Conservation (phyloP, 2,797 vertebrate species). For the Petrocephalus sullivani region DNA sequence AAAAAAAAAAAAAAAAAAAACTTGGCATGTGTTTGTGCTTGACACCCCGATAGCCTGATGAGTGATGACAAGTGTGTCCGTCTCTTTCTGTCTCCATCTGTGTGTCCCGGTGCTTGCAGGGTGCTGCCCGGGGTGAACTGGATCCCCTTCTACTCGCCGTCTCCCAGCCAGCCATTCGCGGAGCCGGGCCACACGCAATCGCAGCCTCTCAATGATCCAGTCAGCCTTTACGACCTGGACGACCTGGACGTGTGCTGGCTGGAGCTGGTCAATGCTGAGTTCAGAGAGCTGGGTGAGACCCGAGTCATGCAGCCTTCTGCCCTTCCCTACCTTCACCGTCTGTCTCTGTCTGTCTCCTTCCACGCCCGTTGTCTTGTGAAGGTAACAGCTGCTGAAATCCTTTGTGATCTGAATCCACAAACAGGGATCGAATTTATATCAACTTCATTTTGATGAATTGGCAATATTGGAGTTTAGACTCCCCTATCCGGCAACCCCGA, state of each 20-base stretch:
- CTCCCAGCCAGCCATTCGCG: constrained; percentile 39
- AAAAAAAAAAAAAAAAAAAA: no score
- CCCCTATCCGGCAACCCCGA: background rate
- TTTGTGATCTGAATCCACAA: constrained; percentile 42
- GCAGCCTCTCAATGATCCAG: constrained; percentile 57
- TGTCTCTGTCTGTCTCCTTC: background rate
- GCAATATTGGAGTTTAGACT: constrained; percentile 25
- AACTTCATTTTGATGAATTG: constrained; percentile 30
- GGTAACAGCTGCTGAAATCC: constrained; percentile 42
- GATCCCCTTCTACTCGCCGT: constrained; percentile 40
- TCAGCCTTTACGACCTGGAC: constrained; percentile 87
- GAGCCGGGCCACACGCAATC: constrained; percentile 42
- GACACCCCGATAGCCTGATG: background rate
- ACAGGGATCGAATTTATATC: constrained; percentile 39
- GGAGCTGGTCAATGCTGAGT: constrained; percentile 85
- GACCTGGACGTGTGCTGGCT: constrained; percentile 91
- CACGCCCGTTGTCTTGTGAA: constrained; percentile 29
- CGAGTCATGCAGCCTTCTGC: background rate
- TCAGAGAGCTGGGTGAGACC: constrained; percentile 82
- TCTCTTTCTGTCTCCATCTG: background rate
- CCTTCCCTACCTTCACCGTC: background rate
- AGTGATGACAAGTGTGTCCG: background rate
- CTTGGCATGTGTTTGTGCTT: background rate
- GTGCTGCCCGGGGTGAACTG: constrained; percentile 44
- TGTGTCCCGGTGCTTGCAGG: constrained; percentile 41